Conservation (phyloP, 2,113 vertebrate species). For the Solea solea region DNA sequence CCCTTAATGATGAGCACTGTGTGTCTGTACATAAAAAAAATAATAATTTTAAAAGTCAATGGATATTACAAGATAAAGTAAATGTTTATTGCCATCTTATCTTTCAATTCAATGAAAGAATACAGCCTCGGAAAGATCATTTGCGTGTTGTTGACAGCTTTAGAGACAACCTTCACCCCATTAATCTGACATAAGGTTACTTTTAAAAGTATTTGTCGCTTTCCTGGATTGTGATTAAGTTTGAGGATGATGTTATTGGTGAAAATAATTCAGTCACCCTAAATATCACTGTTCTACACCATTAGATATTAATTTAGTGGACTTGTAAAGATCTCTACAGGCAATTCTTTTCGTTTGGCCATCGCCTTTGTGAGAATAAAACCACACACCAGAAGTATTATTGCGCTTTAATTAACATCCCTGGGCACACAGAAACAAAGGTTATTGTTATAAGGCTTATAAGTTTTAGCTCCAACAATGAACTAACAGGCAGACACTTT, state of each 20-base stretch:
- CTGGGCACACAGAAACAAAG: slow-evolving; percentile 20
- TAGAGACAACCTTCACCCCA: not conserved
- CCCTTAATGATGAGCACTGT: not conserved
- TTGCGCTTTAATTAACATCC: not conserved
- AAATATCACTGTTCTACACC: too few species aligned
- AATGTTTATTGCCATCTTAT: not conserved
- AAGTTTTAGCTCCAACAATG: slow-evolving; percentile 9
- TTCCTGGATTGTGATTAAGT: slow-evolving; percentile 24
- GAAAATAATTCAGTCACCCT: too few species aligned
- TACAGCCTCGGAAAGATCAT: not conserved
- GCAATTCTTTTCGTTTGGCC: too few species aligned
- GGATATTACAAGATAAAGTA: too few species aligned
- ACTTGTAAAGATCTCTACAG: too few species aligned
- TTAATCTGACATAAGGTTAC: slow-evolving; percentile 2
- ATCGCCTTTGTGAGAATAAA: too few species aligned
- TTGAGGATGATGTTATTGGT: not conserved
- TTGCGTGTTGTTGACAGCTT: not conserved
- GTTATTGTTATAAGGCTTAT: not conserved
- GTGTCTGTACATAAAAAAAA: too few species aligned
- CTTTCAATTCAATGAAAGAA: not conserved
- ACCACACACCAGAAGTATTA: too few species aligned
- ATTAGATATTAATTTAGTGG: too few species aligned
- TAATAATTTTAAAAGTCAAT: too few species aligned
- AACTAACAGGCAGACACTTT: slow-evolving; percentile 18
- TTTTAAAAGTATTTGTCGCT: not conserved